These are phyloP conservation scores for Calameuta pallipes DNA, from an alignment of 2,888 invertebrate species.

Conservation along the genomic window DNA sequence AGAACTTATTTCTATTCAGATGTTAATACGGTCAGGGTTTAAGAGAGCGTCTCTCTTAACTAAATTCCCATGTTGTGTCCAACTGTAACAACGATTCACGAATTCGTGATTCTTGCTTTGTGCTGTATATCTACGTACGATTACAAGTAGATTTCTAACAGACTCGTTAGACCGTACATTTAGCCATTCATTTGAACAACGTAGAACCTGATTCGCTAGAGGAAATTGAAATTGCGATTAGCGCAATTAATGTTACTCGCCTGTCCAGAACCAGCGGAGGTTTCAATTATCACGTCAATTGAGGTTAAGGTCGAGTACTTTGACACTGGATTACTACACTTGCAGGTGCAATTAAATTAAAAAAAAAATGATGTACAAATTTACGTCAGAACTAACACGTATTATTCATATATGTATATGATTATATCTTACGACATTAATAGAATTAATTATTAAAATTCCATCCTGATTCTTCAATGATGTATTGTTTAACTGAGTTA, in stretches of 20 bases:
- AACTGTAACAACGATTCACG: not conserved
- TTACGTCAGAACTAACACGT: not conserved
- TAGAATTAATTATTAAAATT: not conserved
- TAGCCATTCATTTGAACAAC: not conserved
- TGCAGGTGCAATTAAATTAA: not conserved
- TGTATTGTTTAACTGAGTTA: not conserved
- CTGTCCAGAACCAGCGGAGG: not conserved
- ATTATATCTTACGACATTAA: not conserved
- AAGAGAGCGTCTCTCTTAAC: not conserved
- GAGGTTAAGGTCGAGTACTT: constrained; percentile 41
- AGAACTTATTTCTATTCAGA: not conserved
- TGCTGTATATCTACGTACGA: not conserved
- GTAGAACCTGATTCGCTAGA: not conserved
- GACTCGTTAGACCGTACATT: not conserved
- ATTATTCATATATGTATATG: not conserved
- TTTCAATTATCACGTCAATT: constrained; percentile 31
- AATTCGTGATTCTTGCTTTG: not conserved
- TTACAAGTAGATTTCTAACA: not conserved
- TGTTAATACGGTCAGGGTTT: constrained; percentile 10
- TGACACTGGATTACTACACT: constrained; percentile 19
- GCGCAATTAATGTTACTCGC: not conserved
- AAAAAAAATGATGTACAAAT: not conserved
- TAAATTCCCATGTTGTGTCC: not conserved
- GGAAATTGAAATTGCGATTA: not conserved
- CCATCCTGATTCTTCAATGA: not conserved